A percentile compares a stretch with the other conserved stretches of the same genome.
Evolutionary conservation across 37 sponge, comb jelly and placozoan genomes (phyloP).

Genomic region (Cladorhizidae sp.): DNA sequence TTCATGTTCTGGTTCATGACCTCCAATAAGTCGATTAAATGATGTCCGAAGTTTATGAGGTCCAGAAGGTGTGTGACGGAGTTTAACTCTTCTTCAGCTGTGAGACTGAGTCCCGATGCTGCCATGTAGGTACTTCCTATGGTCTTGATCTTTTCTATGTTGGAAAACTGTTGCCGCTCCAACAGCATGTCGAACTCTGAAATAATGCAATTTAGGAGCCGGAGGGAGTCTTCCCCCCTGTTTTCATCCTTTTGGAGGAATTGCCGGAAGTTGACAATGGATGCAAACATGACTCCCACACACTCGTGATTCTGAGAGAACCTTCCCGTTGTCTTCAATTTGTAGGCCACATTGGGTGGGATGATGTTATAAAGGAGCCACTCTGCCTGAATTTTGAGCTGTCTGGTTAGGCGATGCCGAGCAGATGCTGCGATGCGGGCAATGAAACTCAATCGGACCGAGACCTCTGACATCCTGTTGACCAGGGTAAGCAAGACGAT

Average conservation of each 20-base stretch:
- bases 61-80: slow-evolving; percentile 44
- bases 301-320: slow-evolving; percentile 88
- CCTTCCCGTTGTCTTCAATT: slow-evolving; percentile 48
- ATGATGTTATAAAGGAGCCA: slow-evolving; percentile 78
- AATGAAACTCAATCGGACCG: slow-evolving; percentile 70
- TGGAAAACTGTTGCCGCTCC: slow-evolving; percentile 40
- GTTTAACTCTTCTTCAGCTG: slow-evolving; percentile 5
- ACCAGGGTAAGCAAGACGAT: slow-evolving; percentile 58
- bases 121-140: slow-evolving; percentile 94
- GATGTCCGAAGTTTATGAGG: slow-evolving; percentile 76
- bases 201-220: slow-evolving; percentile 74
- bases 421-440: slow-evolving; percentile 67
- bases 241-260: slow-evolving; percentile 42
- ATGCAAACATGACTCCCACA: slow-evolving; percentile 92
- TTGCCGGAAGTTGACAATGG: slow-evolving; percentile 85
- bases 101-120: slow-evolving; percentile 72
- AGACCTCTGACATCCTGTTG: slow-evolving; percentile 79
- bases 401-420: slow-evolving; percentile 28
- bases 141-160: slow-evolving; percentile 88
- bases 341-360: slow-evolving; percentile 69
- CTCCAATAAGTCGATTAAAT: slow-evolving; percentile 67
- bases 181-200: slow-evolving; percentile 75
- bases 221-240: slow-evolving; percentile 30
- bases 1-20: slow-evolving; percentile 50
- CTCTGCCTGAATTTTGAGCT: slow-evolving; percentile 61